Evolutionary conservation across 2,888 invertebrate species (phyloP).

Genomic region (Cryptophagus acutangulus): DNA sequence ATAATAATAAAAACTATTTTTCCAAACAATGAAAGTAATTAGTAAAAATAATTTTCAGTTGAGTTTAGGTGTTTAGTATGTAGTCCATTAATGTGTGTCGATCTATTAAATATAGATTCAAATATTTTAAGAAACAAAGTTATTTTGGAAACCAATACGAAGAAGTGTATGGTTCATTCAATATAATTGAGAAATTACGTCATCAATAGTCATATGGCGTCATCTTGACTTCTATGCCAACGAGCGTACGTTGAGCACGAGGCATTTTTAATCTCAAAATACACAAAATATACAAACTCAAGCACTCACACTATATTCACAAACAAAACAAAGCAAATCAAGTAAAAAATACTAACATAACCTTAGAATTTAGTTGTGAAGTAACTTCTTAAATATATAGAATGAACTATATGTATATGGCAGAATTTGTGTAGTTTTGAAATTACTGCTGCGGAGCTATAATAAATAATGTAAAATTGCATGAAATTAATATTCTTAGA

Average conservation of each 20-base stretch:
- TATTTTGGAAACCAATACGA: too few species aligned
- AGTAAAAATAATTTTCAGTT: constrained; percentile 3
- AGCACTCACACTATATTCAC: too few species aligned
- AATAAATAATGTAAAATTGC: constrained; percentile 13
- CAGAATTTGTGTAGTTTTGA: neutral
- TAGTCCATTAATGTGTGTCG: constrained; percentile 8
- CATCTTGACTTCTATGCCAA: too few species aligned
- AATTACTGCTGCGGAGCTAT: constrained; percentile 31
- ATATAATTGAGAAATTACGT: too few species aligned
- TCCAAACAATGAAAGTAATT: constrained; percentile 13
- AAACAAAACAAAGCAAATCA: too few species aligned
- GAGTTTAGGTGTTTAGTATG: constrained; percentile 6
- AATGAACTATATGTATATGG: neutral
- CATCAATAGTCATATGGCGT: too few species aligned
- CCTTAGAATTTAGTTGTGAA: neutral
- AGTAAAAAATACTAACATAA: neutral
- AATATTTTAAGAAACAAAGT: too few species aligned
- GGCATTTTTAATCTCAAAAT: too few species aligned
- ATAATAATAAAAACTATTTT: constrained; percentile 16
- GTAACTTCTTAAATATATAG: neutral
- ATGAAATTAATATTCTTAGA: constrained; percentile 2
- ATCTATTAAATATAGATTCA: too few species aligned
- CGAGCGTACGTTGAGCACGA: too few species aligned
- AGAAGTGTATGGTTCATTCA: too few species aligned
- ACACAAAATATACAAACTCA: too few species aligned